phyloP scores from a whole-genome alignment of 2,888 invertebrate genomes.

The Drosophila anceps region DNA sequence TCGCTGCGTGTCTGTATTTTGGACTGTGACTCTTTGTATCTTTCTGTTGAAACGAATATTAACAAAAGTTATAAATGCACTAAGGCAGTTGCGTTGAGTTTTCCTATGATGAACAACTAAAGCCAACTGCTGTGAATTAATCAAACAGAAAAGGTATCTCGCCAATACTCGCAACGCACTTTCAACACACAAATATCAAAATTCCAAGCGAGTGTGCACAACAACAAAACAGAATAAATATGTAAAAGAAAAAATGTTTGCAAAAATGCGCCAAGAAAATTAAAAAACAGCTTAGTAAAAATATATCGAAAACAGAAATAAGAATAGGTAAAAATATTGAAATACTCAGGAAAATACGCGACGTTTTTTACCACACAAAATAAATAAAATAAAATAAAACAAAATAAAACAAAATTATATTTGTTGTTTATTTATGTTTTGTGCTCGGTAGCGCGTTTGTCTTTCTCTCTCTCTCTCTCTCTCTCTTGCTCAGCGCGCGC shows the following conservation, averaged over 20 bases:
- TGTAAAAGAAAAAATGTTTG: conserved; percentile 23
- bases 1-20: conserved; percentile 41
- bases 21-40: conserved; percentile 33
- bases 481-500: conserved; percentile 1
- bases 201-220: conserved; percentile 57
- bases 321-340: conserved; percentile 21
- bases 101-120: conserved; percentile 34
- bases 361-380: conserved; percentile 32
- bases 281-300: conserved; percentile 27
- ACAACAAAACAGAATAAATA: conserved; percentile 21
- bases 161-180: conserved; percentile 34
- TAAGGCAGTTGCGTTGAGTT: conserved; percentile 43
- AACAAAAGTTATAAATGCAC: conserved; percentile 4
- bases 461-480: conserved; percentile 11
- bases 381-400: conserved; percentile 25
- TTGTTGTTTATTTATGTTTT: conserved; percentile 70
- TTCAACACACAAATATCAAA: conserved; percentile 21
- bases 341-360: conserved; percentile 39
- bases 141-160: conserved; percentile 33
- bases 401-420: conserved; percentile 36
- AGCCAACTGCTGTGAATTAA: conserved; percentile 36
- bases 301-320: conserved; percentile 26
- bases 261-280: conserved; percentile 56
- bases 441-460: conserved; percentile 24
- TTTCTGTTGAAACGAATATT: conserved; percentile 15